These are phyloP conservation scores for Naja naja DNA, from an alignment of 2,113 vertebrate species.

Conservation along the genomic window DNA sequence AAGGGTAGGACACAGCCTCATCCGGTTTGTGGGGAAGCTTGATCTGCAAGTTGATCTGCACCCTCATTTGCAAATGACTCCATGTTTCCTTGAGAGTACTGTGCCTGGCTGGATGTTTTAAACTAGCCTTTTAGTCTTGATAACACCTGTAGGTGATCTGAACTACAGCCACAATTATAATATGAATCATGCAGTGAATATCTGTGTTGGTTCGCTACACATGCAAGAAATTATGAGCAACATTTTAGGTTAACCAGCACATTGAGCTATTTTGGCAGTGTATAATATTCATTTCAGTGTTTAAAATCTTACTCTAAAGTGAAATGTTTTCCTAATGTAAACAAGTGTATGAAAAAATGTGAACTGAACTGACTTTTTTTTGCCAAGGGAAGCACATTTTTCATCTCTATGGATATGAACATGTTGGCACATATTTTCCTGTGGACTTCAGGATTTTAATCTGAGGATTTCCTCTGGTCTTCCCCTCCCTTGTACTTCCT, in stretches of 20 bases:
- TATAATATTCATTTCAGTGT: neutral
- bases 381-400: constrained; percentile 29
- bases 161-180: neutral
- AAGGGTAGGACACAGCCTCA: neutral
- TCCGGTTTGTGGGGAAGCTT: neutral
- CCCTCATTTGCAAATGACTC: neutral
- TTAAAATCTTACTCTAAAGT: neutral
- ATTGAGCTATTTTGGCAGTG: neutral
- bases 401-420: constrained; percentile 6
- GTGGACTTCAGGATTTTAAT: neutral
- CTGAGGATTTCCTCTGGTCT: constrained; percentile 5
- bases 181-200: neutral
- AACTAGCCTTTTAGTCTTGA: neutral
- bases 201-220: neutral
- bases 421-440: constrained; percentile 20
- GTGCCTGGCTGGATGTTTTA: neutral
- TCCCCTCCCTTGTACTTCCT: constrained; percentile 20
- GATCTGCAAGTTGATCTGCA: neutral
- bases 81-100: neutral
- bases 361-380: neutral
- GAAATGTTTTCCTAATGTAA: constrained; percentile 10
- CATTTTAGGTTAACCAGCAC: neutral
- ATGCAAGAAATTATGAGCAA: neutral
- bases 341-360: neutral
- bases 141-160: neutral